Evolutionary conservation across 2,797 vertebrate species (phyloP).

Genomic region (Parotocinclus haroldoi): DNA sequence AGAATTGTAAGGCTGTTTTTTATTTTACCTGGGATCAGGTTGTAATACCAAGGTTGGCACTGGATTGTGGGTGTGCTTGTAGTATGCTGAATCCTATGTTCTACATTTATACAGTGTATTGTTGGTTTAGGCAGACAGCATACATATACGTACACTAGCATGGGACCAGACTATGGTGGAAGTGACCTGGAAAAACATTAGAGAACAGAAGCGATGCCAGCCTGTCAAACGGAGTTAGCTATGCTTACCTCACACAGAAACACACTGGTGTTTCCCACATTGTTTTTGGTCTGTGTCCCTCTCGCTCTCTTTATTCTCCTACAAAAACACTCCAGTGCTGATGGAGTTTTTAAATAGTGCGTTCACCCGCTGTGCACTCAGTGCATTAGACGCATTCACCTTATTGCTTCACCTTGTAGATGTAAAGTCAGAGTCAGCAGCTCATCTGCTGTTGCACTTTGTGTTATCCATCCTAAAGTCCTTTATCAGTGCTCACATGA

Average conservation of each 20-base stretch:
- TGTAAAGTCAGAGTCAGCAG: too few relatives aligned
- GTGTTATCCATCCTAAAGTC: too few relatives aligned
- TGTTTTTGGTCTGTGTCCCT: conserved; percentile 21
- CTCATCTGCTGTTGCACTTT: too few relatives aligned
- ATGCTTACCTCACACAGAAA: conserved; percentile 34
- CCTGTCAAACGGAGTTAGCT: conserved; percentile 57
- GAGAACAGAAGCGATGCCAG: conserved; percentile 53
- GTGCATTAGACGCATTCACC: too few relatives aligned
- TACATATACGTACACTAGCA: conserved; percentile 20
- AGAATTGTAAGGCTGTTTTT: background rate
- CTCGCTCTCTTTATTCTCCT: background rate
- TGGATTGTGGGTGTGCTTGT: too few relatives aligned
- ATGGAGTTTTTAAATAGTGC: too few relatives aligned
- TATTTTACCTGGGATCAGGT: background rate
- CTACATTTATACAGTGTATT: conserved; percentile 5
- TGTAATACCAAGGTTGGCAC: too few relatives aligned
- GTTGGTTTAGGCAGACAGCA: conserved; percentile 11
- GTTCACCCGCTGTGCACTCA: too few relatives aligned
- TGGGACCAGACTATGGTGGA: conserved; percentile 38
- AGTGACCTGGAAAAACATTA: conserved; percentile 58
- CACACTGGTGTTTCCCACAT: conserved; percentile 20
- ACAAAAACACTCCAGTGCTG: conserved; percentile 5
- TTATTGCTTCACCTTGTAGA: too few relatives aligned
- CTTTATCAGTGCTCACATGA: too few relatives aligned
- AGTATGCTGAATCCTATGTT: background rate